Base-by-base conservation (phyloP, 2,113 vertebrate species). In the Protobothrops mucrosquamatus region DNA sequence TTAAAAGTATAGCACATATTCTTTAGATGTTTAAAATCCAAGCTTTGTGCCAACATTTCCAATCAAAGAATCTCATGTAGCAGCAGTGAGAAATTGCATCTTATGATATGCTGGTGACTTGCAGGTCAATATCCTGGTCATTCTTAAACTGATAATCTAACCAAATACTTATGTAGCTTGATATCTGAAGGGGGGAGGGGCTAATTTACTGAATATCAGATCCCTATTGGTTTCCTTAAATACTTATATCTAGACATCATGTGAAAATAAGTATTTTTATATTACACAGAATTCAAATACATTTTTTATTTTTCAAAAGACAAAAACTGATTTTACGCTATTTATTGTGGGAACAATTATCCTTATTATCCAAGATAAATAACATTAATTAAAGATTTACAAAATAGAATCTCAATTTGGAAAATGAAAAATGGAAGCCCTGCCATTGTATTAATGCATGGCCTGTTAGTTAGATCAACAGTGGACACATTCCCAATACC, bases 401-500 rank as follows among this genome's bases (percentile, higher is more conserved):
- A 91, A n/a, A 43, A 3, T 20, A 56, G 86, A 85, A 15, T 0
- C 46, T 51, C 55, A 22, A 6, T 95, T 81, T 88, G 59, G 15
- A 20, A 94, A 52, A 94, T 90, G 96, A 96, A 90, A 97, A 97
- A 97, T 74, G 88, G 94, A 96, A 96, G 95, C 93, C 97, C 94
- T 95, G 93, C 74, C 34, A 69, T 92, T 46, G n/a, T 29, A 92
- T 93, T 94, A 95, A 55, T 93, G 64, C 85, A 14, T 64, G 93
- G 87, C 3, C 95, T 59, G 93, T 96, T 95, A 96, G 94, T 34
- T 95, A 91, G 95, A 97, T 96, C 61, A 95, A 97, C 43, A 96
- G 95, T 92, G 93, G 96, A 97, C 89, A 96, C 96, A 97, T 96
- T 97, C 93, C 95, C 96, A 95, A 92, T 93, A 97, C 87, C 95